These are phyloP conservation scores for Athene cunicularia DNA, from an alignment of 2,113 vertebrate species.

Conservation along the genomic window DNA sequence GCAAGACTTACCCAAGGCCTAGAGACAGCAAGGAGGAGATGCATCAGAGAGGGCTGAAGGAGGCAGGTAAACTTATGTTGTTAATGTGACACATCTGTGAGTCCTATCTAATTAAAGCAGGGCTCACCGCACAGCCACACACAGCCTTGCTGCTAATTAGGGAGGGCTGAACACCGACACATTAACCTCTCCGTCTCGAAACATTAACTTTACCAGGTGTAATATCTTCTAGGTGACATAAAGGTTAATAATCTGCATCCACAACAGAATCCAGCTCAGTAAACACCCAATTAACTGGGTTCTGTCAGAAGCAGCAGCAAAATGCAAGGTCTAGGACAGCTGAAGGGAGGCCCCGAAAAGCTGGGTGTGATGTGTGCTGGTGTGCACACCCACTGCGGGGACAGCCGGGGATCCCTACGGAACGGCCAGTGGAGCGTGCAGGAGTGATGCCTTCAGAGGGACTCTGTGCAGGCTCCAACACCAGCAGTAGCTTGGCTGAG, in stretches of 20 bases:
- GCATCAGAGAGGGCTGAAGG: neutral
- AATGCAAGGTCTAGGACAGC: neutral
- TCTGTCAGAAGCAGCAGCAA: neutral
- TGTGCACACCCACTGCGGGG: neutral
- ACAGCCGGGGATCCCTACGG: neutral
- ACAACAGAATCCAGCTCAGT: constrained; percentile 5
- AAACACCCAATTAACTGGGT: neutral
- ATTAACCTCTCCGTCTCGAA: constrained; percentile 35
- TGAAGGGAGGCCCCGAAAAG: neutral
- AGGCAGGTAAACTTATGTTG: neutral
- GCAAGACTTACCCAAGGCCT: neutral
- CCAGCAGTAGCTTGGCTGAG: neutral
- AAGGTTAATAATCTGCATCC: constrained; percentile 66
- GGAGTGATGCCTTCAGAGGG: neutral
- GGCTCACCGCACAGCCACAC: neutral
- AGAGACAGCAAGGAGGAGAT: neutral
- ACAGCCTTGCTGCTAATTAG: neutral
- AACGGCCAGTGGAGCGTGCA: neutral
- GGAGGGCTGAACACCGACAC: constrained; percentile 13
- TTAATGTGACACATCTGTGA: neutral
- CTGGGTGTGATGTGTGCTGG: neutral
- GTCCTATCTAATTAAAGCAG: neutral
- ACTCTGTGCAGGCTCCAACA: neutral
- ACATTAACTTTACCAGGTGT: constrained; percentile 57
- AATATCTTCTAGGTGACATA: constrained; percentile 47